Conservation (phyloP, 2,113 vertebrate species). For the Hemiscyllium ocellatum region DNA sequence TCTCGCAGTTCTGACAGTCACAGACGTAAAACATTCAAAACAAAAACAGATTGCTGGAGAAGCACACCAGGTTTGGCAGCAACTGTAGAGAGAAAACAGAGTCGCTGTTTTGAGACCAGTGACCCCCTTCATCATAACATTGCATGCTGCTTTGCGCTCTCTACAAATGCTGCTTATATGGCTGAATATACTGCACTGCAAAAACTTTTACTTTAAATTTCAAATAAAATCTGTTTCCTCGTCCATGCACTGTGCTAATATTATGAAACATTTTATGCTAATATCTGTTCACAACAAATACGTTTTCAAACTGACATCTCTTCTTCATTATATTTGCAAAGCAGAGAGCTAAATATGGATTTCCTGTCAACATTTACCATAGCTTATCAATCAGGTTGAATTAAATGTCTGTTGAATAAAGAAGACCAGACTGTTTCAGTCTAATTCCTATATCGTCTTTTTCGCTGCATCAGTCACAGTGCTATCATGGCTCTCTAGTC, state of each 20-base stretch:
- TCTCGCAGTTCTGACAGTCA: too few species aligned
- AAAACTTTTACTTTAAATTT: too few species aligned
- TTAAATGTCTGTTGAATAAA: not conserved
- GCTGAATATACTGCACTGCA: too few species aligned
- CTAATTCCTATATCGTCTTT: not conserved
- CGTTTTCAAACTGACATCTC: not conserved
- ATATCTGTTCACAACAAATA: not conserved
- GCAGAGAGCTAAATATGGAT: not conserved
- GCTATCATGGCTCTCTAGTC: not conserved
- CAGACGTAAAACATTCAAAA: too few species aligned
- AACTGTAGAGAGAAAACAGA: too few species aligned
- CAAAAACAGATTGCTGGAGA: too few species aligned
- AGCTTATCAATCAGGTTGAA: not conserved
- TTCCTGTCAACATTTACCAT: constrained; percentile 4
- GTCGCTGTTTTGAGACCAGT: too few species aligned
- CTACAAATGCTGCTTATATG: too few species aligned
- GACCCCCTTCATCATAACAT: too few species aligned
- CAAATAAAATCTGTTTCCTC: not conserved
- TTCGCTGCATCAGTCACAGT: not conserved
- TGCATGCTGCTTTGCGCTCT: too few species aligned
- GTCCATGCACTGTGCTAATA: not conserved
- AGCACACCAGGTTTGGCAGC: too few species aligned
- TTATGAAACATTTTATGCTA: not conserved
- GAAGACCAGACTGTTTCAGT: not conserved
- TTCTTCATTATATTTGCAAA: not conserved